Evolutionary conservation across 1,140 invertebrate genomes (phyloP).

Genomic region (Yoshiicerus persimilis): DNA sequence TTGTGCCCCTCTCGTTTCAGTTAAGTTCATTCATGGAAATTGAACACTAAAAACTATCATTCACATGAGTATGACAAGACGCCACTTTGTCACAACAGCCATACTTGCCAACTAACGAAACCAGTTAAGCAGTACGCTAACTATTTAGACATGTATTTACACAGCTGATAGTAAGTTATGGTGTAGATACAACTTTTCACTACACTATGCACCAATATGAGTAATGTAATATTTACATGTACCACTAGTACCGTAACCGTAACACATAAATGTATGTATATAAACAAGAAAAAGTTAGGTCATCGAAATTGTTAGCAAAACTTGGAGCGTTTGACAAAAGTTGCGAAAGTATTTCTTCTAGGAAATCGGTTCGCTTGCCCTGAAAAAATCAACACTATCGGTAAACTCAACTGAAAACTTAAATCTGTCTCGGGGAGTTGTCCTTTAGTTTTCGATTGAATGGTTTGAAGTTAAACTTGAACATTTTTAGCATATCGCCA

Average conservation of each 20-base stretch:
- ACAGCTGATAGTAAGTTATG: too few species aligned
- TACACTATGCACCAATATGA: too few species aligned
- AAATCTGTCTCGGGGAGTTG: neutral
- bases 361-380: neutral
- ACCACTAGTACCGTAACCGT: too few species aligned
- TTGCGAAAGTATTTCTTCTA: neutral
- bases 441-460: slow-evolving; percentile 18
- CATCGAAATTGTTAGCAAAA: neutral
- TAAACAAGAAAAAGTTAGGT: neutral
- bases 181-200: too few species aligned
- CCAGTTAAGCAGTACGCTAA: neutral
- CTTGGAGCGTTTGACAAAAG: neutral
- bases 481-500: slow-evolving; percentile 11
- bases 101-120: neutral
- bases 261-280: neutral
- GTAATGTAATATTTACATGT: neutral
- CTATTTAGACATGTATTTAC: too few species aligned
- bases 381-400: neutral
- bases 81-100: neutral
- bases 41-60: neutral
- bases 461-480: slow-evolving; percentile 11
- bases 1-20: too few species aligned
- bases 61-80: neutral
- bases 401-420: slow-evolving; percentile 5
- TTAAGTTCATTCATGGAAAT: neutral